Evolutionary conservation across 2,888 invertebrate genomes (phyloP).

Genomic region (Helicoverpa assulta): DNA sequence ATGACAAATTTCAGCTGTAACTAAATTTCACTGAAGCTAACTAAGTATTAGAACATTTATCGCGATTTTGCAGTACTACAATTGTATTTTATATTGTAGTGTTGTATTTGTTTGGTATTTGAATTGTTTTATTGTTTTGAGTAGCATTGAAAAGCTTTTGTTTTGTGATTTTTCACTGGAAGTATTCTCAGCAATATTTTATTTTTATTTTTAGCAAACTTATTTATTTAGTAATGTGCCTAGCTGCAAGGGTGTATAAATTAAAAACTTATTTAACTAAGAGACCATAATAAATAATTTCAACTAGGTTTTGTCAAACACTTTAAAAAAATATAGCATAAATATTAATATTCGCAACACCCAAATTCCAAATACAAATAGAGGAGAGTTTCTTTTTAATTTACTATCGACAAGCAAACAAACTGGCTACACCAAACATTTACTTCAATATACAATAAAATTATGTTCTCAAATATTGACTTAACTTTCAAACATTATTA

Average conservation of each 20-base stretch:
- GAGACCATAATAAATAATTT: no score
- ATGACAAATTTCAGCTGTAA: conserved; percentile 59
- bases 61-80: neutral
- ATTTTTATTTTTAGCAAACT: no score
- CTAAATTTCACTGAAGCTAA: conserved; percentile 50
- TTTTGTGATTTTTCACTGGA: neutral
- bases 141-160: no score
- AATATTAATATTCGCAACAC: no score
- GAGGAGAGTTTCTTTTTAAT: neutral
- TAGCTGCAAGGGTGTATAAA: no score
- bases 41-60: conserved; percentile 55
- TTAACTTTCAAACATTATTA: no score
- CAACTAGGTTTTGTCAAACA: neutral
- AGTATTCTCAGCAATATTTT: no score
- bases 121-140: neutral
- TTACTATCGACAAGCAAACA: conserved; percentile 17
- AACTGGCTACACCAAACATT: neutral
- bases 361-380: no score
- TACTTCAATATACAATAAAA: neutral
- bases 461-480: no score
- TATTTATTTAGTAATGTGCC: no score
- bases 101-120: neutral
- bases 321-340: neutral
- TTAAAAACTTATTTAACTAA: no score
- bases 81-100: neutral